Conservation (phyloP, 2,888 invertebrate genomes). For the Ceriagrion tenellum region DNA sequence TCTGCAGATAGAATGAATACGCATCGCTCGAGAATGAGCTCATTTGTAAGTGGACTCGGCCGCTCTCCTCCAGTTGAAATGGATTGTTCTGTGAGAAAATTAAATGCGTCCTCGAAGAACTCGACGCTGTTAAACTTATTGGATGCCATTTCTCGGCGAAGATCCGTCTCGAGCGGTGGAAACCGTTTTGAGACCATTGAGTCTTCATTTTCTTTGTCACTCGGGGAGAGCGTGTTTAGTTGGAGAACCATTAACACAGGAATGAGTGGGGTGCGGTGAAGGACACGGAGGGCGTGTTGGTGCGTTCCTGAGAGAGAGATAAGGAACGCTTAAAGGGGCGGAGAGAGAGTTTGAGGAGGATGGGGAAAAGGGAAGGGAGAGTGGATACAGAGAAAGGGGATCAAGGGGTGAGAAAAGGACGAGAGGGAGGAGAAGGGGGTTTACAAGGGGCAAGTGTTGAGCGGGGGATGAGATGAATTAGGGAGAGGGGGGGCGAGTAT, state of each 20-base stretch:
- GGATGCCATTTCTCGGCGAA: not conserved
- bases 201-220: conserved; percentile 3
- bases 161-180: not conserved
- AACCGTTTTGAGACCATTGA: not conserved
- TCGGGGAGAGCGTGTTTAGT: not conserved
- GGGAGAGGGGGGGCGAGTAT: not conserved
- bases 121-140: not conserved
- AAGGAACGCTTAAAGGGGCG: not conserved
- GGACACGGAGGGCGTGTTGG: not conserved
- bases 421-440: not conserved
- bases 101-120: not conserved
- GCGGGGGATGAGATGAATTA: not conserved
- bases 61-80: not conserved
- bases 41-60: not conserved
- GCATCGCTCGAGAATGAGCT: not conserved
- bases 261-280: not conserved
- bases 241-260: not conserved
- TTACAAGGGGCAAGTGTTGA: not conserved
- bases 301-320: not conserved
- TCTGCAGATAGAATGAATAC: too few species aligned
- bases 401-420: not conserved
- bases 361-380: not conserved
- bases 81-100: not conserved
- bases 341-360: not conserved
- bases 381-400: not conserved